Conservation (phyloP, 2,797 vertebrate species). For the Leptodactylus fallax region DNA sequence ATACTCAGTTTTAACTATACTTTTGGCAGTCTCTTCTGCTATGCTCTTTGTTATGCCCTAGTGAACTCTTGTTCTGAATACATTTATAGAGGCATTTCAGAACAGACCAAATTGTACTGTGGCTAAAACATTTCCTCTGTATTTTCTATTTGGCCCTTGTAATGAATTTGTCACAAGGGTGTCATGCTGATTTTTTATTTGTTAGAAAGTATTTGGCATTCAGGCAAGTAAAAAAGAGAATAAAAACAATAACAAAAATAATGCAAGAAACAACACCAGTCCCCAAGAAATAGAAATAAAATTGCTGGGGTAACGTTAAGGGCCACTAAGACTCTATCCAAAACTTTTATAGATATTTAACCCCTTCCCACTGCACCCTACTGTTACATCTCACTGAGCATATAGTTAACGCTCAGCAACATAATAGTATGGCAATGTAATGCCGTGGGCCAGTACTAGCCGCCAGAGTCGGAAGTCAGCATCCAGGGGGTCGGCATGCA, state of each 20-base stretch:
- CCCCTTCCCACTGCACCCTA: too few species aligned
- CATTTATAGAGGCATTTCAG: constrained; percentile 24
- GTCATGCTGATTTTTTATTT: background rate
- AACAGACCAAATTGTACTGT: constrained; percentile 12
- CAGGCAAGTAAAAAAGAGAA: background rate
- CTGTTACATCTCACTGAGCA: too few species aligned
- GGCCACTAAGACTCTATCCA: too few species aligned
- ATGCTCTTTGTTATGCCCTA: background rate
- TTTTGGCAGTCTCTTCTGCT: background rate
- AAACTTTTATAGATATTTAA: too few species aligned
- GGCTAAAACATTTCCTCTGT: constrained; percentile 2
- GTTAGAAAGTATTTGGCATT: background rate
- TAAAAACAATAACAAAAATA: background rate
- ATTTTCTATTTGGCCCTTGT: constrained; percentile 3
- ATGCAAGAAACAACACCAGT: background rate
- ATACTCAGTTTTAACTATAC: background rate
- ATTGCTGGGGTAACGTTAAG: background rate
- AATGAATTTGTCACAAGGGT: constrained; percentile 26
- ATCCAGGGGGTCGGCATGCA: too few species aligned
- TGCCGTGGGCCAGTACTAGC: too few species aligned
- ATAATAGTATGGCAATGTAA: too few species aligned
- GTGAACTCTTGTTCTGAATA: constrained; percentile 12
- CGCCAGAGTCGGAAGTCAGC: too few species aligned
- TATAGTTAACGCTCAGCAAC: too few species aligned
- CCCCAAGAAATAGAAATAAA: background rate